Evolutionary conservation across 2,113 vertebrate genomes (phyloP).

Genomic region (Hyaena hyaena): DNA sequence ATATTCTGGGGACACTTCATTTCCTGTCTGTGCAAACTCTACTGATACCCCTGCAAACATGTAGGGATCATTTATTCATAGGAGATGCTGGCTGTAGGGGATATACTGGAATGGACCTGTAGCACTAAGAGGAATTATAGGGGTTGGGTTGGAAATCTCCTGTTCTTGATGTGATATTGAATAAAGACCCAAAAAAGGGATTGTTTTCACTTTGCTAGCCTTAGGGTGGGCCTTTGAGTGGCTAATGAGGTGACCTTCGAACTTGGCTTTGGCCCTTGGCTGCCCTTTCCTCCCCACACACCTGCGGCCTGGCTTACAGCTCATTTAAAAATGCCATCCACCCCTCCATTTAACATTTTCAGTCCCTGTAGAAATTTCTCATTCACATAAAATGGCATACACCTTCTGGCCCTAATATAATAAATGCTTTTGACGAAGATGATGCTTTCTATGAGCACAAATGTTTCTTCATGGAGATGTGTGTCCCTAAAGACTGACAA

Average conservation of each 20-base stretch:
- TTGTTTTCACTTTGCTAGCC: background rate
- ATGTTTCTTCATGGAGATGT: background rate
- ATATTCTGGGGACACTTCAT: background rate
- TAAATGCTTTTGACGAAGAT: background rate
- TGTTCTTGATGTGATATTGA: accelerated
- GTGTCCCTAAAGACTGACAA: accelerated
- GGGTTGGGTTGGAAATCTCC: background rate
- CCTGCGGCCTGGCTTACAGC: background rate
- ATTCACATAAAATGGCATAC: background rate
- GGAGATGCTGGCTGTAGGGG: background rate
- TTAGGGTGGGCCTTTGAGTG: background rate
- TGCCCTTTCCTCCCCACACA: accelerated
- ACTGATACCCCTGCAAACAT: accelerated
- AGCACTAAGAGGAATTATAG: accelerated
- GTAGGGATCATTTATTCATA: accelerated
- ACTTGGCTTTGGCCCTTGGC: accelerated
- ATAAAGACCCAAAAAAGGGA: background rate
- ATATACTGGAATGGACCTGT: accelerated
- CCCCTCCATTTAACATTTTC: too few relatives aligned
- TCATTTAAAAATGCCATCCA: too few relatives aligned
- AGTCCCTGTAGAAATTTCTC: background rate
- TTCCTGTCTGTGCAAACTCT: background rate
- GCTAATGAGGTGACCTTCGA: too few relatives aligned
- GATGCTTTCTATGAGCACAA: background rate
- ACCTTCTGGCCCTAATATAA: background rate